phyloP scores from a whole-genome alignment of 2,888 invertebrate species.

The Phyllotreta striolata region DNA sequence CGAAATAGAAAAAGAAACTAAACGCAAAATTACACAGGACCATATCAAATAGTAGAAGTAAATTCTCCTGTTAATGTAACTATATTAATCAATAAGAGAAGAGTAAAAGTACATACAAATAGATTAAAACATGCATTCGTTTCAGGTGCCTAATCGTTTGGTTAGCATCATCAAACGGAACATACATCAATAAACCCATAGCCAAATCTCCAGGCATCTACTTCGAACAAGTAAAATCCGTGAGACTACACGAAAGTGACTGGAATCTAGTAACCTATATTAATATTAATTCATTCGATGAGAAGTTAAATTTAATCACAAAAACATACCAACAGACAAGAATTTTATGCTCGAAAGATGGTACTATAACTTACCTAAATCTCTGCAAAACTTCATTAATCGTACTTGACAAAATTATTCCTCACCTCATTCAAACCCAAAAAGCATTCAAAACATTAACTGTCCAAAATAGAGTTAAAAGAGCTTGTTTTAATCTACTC shows the following conservation, averaged over 20 bases:
- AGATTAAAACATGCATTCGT: constrained; percentile 32
- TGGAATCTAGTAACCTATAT: constrained; percentile 33
- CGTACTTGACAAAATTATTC: constrained; percentile 17
- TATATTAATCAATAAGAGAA: constrained; percentile 31
- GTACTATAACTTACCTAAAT: neutral
- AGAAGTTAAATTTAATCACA: constrained; percentile 25
- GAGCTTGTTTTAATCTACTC: constrained; percentile 29
- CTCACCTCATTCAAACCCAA: constrained; percentile 18
- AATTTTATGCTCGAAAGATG: constrained; percentile 12
- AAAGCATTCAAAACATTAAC: constrained; percentile 15
- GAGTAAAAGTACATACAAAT: constrained; percentile 26
- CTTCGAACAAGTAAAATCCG: constrained; percentile 23
- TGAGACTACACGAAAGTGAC: constrained; percentile 20
- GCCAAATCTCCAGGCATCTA: constrained; percentile 18
- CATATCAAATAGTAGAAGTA: constrained; percentile 25
- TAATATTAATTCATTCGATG: constrained; percentile 18
- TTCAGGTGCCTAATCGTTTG: constrained; percentile 24
- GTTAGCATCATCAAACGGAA: neutral
- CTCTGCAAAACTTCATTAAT: constrained; percentile 9
- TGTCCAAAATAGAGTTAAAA: constrained; percentile 13
- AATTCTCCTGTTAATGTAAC: constrained; percentile 30
- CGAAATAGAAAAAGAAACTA: constrained; percentile 41
- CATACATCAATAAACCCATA: neutral
- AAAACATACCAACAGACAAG: constrained; percentile 5
- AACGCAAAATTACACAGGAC: constrained; percentile 25